phyloP scores from a whole-genome alignment of 2,113 vertebrate genomes.

The Notothenia coriiceps region DNA sequence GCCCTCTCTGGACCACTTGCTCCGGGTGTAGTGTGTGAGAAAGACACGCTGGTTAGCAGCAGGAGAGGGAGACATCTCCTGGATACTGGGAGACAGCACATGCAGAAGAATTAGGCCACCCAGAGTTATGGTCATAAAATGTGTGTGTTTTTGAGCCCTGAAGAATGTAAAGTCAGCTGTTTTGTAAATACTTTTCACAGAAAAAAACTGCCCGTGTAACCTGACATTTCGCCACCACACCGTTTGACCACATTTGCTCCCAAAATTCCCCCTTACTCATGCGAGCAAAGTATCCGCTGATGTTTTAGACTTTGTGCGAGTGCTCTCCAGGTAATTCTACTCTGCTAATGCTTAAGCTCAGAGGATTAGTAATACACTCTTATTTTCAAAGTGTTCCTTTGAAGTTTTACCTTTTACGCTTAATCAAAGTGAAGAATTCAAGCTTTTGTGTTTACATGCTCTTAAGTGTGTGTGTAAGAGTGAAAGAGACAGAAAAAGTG shows the following conservation, averaged over 20 bases:
- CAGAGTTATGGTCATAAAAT: slow-evolving; percentile 27
- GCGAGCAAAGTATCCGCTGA: slow-evolving; percentile 23
- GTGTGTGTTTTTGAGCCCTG: slow-evolving; percentile 9
- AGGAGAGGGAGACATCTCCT: slow-evolving; percentile 89
- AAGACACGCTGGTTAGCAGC: slow-evolving; percentile 59
- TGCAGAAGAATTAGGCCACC: slow-evolving; percentile 46
- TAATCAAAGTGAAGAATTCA: slow-evolving; percentile 66
- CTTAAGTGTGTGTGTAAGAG: slow-evolving; percentile 17
- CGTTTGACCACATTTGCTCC: slow-evolving; percentile 45
- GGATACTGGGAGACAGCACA: slow-evolving; percentile 69
- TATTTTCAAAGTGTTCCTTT: slow-evolving; percentile 73
- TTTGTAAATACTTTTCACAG: slow-evolving; percentile 23
- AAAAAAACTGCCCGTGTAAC: not conserved
- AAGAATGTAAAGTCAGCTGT: not conserved
- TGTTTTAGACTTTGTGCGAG: slow-evolving; percentile 64
- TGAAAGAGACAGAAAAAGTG: slow-evolving; percentile 16
- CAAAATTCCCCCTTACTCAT: slow-evolving; percentile 29
- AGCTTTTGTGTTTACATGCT: slow-evolving; percentile 69
- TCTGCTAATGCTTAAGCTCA: slow-evolving; percentile 64
- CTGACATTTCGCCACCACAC: not conserved
- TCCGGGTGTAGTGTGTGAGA: slow-evolving; percentile 50
- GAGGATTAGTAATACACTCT: slow-evolving; percentile 79
- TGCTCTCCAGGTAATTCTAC: slow-evolving; percentile 73
- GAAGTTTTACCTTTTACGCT: slow-evolving; percentile 74
- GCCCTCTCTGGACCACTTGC: slow-evolving; percentile 76